Percentiles rank a stretch among this genome's conserved stretches.
These are phyloP conservation scores for Heterodera schachtii DNA, from an alignment of 1,140 invertebrate species.

Conservation along the genomic window DNA sequence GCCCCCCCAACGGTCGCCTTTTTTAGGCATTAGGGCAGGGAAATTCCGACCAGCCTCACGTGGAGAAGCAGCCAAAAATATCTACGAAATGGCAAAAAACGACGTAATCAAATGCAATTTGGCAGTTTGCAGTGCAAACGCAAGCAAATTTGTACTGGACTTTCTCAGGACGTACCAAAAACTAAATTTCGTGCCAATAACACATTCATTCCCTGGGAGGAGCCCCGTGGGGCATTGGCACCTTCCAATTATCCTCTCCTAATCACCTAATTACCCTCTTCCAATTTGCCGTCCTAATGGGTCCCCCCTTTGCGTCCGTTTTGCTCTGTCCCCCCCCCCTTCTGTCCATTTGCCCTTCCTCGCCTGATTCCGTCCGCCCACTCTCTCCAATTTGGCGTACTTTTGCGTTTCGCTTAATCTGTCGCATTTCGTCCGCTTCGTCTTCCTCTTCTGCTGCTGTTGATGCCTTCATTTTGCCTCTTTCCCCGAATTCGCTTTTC, in stretches of 20 bases:
- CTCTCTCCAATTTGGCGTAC: conserved; percentile 13
- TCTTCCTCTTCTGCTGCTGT: background rate
- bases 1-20: background rate
- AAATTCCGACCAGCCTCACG: conserved; percentile 10
- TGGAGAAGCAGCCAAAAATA: conserved; percentile 24
- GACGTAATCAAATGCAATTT: too few species aligned
- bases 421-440: background rate
- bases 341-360: background rate
- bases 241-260: too few species aligned
- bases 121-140: too few species aligned
- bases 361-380: conserved; percentile 20
- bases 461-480: conserved; percentile 17
- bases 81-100: background rate
- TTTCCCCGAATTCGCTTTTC: background rate
- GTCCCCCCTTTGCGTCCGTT: too few species aligned
- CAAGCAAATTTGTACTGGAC: too few species aligned
- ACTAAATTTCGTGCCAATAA: too few species aligned
- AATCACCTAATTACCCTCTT: too few species aligned
- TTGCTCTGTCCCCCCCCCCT: too few species aligned
- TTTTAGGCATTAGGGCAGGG: conserved; percentile 18
- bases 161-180: too few species aligned
- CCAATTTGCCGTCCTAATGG: too few species aligned
- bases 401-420: conserved; percentile 22
- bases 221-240: too few species aligned
- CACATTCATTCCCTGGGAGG: too few species aligned